Percentiles rank a stretch among this genome's conserved stretches.
phyloP scores from a whole-genome alignment of 2,797 vertebrate genomes.

The Cryptoprocta ferox region DNA sequence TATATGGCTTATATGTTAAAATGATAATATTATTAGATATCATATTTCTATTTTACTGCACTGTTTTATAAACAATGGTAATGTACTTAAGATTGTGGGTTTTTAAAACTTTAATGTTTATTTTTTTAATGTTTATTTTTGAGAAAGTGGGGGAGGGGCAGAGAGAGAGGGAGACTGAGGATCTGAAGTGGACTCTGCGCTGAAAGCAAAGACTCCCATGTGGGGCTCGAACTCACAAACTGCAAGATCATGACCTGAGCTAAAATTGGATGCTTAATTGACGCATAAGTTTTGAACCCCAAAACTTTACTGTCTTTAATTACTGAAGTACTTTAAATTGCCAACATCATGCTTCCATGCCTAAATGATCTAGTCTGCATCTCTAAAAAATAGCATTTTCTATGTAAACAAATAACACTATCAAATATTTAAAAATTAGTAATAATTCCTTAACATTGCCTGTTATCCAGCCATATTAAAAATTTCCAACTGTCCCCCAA shows the following conservation, averaged over 20 bases:
- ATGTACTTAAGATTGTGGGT: not conserved
- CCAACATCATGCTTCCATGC: not conserved
- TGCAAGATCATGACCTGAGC: no score
- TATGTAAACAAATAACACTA: not conserved
- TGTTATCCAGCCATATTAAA: not conserved
- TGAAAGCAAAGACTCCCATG: no score
- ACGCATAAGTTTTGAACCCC: no score
- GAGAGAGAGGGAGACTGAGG: no score
- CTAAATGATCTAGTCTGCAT: not conserved
- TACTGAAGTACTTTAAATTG: not conserved
- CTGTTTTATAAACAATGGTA: not conserved
- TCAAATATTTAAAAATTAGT: not conserved
- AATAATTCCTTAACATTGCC: not conserved
- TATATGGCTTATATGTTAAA: not conserved
- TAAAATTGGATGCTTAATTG: no score
- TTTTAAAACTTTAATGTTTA: not conserved
- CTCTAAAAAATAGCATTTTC: not conserved
- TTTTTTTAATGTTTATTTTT: no score
- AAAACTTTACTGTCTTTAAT: not conserved
- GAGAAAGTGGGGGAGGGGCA: no score
- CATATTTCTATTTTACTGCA: not conserved
- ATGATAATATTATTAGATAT: not conserved
- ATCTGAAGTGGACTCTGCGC: no score
- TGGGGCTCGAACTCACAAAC: no score
- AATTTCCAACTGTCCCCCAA: not conserved